Conservation (phyloP, 2,888 invertebrate genomes). For the Tubiluchus corallicola region DNA sequence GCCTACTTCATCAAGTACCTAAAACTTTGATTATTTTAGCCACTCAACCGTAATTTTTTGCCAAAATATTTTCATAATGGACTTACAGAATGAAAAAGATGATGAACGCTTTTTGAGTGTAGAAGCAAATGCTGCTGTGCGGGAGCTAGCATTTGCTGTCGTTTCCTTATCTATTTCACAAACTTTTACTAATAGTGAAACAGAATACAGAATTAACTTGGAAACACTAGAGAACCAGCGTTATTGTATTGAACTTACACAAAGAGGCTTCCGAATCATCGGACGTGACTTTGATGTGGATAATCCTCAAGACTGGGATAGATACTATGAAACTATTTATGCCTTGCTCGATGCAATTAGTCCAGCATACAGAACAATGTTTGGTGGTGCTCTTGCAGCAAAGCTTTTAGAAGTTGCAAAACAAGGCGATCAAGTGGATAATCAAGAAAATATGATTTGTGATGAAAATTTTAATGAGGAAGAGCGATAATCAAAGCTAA, state of each 20-base stretch:
- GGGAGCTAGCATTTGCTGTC: background rate
- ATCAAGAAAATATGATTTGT: too few species aligned
- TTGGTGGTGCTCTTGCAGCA: background rate
- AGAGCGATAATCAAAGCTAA: too few species aligned
- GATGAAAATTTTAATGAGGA: too few species aligned
- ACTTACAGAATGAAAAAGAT: too few species aligned
- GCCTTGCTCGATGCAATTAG: background rate
- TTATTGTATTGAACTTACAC: slow-evolving; percentile 1
- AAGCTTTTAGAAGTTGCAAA: background rate
- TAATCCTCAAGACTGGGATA: too few species aligned
- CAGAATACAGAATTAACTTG: background rate
- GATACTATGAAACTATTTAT: background rate
- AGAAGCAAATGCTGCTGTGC: slow-evolving; percentile 1
- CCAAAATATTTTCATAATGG: too few species aligned
- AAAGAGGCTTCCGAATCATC: background rate
- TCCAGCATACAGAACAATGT: background rate
- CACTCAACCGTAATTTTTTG: too few species aligned
- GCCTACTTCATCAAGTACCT: too few species aligned
- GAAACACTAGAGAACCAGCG: background rate
- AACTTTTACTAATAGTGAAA: background rate
- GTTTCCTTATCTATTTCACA: background rate
- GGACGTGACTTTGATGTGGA: too few species aligned
- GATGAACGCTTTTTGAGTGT: background rate
- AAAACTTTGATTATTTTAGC: too few species aligned
- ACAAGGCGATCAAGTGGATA: too few species aligned